Evolutionary conservation across 2,113 vertebrate species (phyloP), one percentile per base, ranked within the genome.

Genomic region (Uria aalge): DNA sequence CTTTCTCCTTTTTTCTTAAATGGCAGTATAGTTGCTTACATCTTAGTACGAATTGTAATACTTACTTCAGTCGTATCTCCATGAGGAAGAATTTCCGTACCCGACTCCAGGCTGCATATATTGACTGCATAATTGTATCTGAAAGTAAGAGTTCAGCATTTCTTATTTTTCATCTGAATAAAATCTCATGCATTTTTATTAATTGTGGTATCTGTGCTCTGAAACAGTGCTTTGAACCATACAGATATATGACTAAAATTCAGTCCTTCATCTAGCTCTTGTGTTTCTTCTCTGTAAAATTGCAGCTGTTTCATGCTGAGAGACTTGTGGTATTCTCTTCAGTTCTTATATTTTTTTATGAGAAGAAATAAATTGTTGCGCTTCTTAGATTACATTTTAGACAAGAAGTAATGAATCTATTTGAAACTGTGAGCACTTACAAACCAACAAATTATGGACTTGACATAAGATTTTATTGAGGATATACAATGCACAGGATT

Each of bases 51-150:
- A 79, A 68, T 64, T 47, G 36, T 23, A 68, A 57, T 48, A 56
- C 29, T 68, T 53, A 55, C 32, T 80, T 80, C 36, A 2, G 98
- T 99, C 93, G 97, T 94, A 93, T 99, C 98, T 77, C 98, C 98
- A 9, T 97, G 96, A 45, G 98, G 98, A 59, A 99, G 96, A 82
- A 97, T 98, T 27, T 94, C 87, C 83, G 98, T 88, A 85, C 98
- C 98, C 45, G 97, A 88, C 79, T 95, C 92, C 50, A 99, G 98
- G 80, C 97, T 89, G 68, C 98, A 98, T 50, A 96, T 97, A 4
- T 90, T 83, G 40, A 99, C 50, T 3, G 97, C 97, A 45, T 97
- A 97, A 88, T 97, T 85, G 63, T 99, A 99, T 92, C 98, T 99
- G 55, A 59, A 63, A 80, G 2, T 30, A 12, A 43, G 59, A 85